These are phyloP conservation scores for Amphimedon queenslandica DNA, from an alignment of 37 sponge, comb jelly and placozoan species.

Conservation along the genomic window DNA sequence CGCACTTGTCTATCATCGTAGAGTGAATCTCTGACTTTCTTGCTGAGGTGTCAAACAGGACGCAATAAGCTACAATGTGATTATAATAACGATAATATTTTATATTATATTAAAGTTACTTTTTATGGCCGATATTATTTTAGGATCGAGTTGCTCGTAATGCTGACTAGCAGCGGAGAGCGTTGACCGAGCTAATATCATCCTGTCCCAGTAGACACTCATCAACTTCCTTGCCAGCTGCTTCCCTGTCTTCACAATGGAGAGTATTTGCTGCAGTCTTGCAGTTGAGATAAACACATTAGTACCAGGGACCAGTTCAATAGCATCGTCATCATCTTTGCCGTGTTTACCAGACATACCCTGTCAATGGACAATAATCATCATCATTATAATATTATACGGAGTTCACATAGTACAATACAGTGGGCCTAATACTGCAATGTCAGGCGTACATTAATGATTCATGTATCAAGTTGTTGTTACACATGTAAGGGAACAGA, in stretches of 20 bases:
- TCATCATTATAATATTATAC: too few relatives aligned
- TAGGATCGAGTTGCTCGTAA: conserved; percentile 55
- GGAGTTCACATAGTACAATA: too few relatives aligned
- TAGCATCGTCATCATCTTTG: neutral
- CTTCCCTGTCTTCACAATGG: conserved; percentile 40
- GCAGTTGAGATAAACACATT: conserved; percentile 22
- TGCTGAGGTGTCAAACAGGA: conserved; percentile 21
- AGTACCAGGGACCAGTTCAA: conserved; percentile 42
- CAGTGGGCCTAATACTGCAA: too few relatives aligned
- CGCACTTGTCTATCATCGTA: conserved; percentile 59
- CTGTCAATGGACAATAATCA: too few relatives aligned
- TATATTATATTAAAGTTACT: conserved; percentile 6
- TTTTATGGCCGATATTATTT: conserved; percentile 48
- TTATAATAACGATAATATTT: neutral
- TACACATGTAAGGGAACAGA: too few relatives aligned
- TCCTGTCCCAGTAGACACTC: conserved; percentile 53
- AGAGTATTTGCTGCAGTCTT: conserved; percentile 23
- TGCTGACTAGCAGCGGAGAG: conserved; percentile 41
- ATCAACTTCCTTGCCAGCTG: conserved; percentile 55
- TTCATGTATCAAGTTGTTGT: too few relatives aligned
- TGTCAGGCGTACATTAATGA: too few relatives aligned
- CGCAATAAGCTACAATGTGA: conserved; percentile 43
- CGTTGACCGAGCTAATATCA: conserved; percentile 41
- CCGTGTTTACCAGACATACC: too few relatives aligned
- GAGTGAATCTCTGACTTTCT: conserved; percentile 47